Base-by-base conservation (phyloP, 1,140 invertebrate genomes). In the Drosophila repletoides region DNA sequence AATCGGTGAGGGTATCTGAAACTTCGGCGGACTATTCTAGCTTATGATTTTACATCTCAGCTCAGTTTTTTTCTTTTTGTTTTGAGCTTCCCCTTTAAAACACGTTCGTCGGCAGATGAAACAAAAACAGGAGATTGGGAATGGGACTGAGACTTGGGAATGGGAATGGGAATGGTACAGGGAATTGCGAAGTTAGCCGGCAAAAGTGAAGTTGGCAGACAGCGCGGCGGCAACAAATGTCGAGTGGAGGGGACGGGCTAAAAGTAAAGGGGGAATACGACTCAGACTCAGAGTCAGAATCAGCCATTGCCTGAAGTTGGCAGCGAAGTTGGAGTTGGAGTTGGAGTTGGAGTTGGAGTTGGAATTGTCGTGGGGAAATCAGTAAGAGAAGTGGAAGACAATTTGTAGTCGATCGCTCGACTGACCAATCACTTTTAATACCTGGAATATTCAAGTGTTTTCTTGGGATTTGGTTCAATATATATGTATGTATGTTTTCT, bases 401-500 rank as follows among this genome's bases (percentile, higher is more conserved):
- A 75, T 72, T 76, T 76, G 69, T 72, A 45, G 68, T 43, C 43
- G 46, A 51, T 53, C 21, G n/a, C 5, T 26, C 7, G 36, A 49
- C 40, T 46, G 53, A 58, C 31, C 28, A 46, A 56, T 22, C 61
- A 46, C 51, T 65, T 59, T 86, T 72, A 68, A 86, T 88, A 88
- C 79, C 80, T 88, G 86, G 84, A 88, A 88, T 86, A 88, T 88
- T 81, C 69, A 77, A 88, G 86, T 88, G 76, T 86, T 88, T 88
- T 88, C 86, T 74, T 64, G 74, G 86, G 86, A 88, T 81, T 88
- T 58, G 6, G 29, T 26, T 29, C 9, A 29, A 15, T 29, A 28
- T 46, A n/a, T n/a, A n/a, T n/a, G n/a, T n/a, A n/a, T n/a, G n/a
- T n/a, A n/a, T n/a, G n/a, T n/a, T n/a, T n/a, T n/a, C n/a, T n/a